These are phyloP conservation scores for Picus viridis DNA, from an alignment of 2,797 vertebrate genomes.

Conservation along the genomic window DNA sequence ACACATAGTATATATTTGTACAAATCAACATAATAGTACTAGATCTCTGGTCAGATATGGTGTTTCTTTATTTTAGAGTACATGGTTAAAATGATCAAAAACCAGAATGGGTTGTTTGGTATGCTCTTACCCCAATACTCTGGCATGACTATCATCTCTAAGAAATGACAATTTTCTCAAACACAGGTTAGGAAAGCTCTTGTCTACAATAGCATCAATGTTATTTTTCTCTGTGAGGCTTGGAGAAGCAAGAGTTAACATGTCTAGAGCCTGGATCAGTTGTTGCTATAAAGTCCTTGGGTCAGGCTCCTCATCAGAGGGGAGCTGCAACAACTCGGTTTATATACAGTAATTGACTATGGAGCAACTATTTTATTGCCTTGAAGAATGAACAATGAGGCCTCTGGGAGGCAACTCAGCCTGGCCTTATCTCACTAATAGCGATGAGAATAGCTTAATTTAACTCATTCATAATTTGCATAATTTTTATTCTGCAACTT, in stretches of 20 bases:
- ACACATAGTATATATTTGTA: neutral
- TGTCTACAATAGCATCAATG: neutral
- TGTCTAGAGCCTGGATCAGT: neutral
- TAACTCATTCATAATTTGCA: constrained; percentile 27
- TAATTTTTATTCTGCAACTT: neutral
- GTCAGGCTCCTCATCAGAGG: neutral
- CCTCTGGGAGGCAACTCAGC: neutral
- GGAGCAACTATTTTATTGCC: neutral
- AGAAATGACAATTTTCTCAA: neutral
- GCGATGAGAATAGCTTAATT: constrained; percentile 3
- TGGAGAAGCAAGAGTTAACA: neutral
- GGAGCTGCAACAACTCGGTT: neutral
- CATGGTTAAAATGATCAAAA: neutral
- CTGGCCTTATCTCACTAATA: neutral
- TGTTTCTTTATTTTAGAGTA: neutral
- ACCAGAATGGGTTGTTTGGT: neutral
- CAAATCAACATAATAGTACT: neutral
- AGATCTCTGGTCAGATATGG: neutral
- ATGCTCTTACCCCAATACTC: neutral
- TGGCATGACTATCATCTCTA: neutral
- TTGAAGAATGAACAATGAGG: constrained; percentile 26
- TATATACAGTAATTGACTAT: neutral
- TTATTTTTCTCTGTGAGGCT: neutral
- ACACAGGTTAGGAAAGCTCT: neutral
- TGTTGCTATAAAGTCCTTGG: neutral